These are phyloP conservation scores for Trichogramma evanescens DNA, from an alignment of 2,888 invertebrate genomes.

Conservation along the genomic window DNA sequence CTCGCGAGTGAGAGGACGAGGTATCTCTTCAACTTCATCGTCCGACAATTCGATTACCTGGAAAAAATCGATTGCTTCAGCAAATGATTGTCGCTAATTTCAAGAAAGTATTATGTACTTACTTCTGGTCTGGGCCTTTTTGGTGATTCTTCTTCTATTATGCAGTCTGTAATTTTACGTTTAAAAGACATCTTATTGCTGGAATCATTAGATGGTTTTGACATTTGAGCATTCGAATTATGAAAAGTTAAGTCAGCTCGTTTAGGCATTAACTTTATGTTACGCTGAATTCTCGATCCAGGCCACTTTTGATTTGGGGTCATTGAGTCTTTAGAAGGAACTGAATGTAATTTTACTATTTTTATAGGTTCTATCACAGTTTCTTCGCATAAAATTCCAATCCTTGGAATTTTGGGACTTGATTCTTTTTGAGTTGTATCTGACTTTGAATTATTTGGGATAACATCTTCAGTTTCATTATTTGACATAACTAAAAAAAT, in stretches of 20 bases:
- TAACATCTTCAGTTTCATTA: slow-evolving; percentile 3
- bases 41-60: slow-evolving; percentile 44
- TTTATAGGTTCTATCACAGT: slow-evolving; percentile 35
- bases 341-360: slow-evolving; percentile 26
- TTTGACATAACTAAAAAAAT: neutral
- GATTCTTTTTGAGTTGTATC: slow-evolving; percentile 12
- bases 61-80: neutral
- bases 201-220: neutral
- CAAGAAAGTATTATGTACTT: slow-evolving; percentile 1
- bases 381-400: slow-evolving; percentile 41
- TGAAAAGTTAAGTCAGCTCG: slow-evolving; percentile 29
- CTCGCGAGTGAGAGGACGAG: slow-evolving; percentile 34
- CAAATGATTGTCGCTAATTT: neutral
- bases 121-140: slow-evolving; percentile 27
- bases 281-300: slow-evolving; percentile 39
- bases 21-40: slow-evolving; percentile 42
- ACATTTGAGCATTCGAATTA: neutral
- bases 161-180: neutral
- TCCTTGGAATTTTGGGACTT: slow-evolving; percentile 21
- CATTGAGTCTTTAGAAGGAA: neutral
- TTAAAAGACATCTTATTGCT: neutral
- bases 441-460: slow-evolving; percentile 2
- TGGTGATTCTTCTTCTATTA: slow-evolving; percentile 7
- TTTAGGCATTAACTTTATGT: slow-evolving; percentile 41
- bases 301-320: slow-evolving; percentile 30